Evolutionary conservation across 2,113 vertebrate genomes (phyloP).

Genomic region (Cisticola juncidis): DNA sequence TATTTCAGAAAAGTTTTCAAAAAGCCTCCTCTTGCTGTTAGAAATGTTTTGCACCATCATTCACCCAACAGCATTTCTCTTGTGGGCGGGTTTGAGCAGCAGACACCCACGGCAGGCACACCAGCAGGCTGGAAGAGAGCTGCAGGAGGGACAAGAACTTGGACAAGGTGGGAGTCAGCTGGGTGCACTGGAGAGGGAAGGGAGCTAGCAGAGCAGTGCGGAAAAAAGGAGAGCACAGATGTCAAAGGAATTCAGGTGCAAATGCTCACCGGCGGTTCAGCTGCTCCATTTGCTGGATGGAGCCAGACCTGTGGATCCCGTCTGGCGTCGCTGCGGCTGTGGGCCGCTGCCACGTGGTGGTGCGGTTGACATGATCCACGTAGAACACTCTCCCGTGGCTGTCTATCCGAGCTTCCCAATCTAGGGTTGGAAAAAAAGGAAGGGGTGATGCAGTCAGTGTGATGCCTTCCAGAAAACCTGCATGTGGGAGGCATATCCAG

Average conservation of each 20-base stretch:
- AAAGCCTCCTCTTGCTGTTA: neutral
- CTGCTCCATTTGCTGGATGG: conserved; percentile 97
- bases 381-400: conserved; percentile 97
- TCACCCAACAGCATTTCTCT: neutral
- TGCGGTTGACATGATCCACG: conserved; percentile 94
- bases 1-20: neutral
- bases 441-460: conserved; percentile 32
- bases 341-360: conserved; percentile 95
- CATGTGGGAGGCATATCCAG: neutral
- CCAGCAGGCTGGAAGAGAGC: neutral
- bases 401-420: conserved; percentile 98
- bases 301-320: conserved; percentile 87
- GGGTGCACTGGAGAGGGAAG: neutral
- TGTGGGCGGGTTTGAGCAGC: neutral
- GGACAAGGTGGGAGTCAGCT: neutral
- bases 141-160: neutral
- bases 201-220: neutral
- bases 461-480: neutral
- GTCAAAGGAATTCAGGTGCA: neutral
- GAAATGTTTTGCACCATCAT: neutral
- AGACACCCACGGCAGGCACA: neutral
- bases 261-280: conserved; percentile 90
- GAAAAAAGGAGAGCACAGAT: neutral
- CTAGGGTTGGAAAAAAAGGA: conserved; percentile 73
- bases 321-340: conserved; percentile 81